Evolutionary conservation across 1,140 invertebrate genomes (phyloP), one percentile per base, ranked within the genome.

Genomic region (Tetramorium alpestre): DNA sequence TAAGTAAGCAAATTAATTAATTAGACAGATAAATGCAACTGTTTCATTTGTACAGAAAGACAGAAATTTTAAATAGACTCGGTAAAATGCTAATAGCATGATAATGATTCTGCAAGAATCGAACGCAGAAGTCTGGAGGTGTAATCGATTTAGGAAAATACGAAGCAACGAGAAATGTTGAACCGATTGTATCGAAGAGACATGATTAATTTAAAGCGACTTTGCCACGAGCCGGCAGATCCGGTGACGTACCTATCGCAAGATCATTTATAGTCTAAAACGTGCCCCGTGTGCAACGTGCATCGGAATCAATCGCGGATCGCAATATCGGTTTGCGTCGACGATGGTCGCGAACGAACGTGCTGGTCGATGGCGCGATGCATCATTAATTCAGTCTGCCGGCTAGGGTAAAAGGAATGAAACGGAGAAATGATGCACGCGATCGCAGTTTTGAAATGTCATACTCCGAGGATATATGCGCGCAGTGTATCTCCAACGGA

Each of bases 361-460:
- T 41, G n/a, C 51, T 47, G 41, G 60, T 67, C 33, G 77, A 56
- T 65, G 33, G 16, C 28, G 72, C n/a, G 41, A 16, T 33, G 28
- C 51, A 82, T 84, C 54, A 84, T 84, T 84, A 84, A 84, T 84
- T 84, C 69, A 84, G 54, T 60, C 25, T 22, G 38, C 54, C 56
- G 69, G 10, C 13, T 49, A 25, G 16, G 16, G 80, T 73, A 84
- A 84, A 82, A 73, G 67, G 54, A 82, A 75, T 13, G 38, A n/a
- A 22, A 60, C 38, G 67, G 22, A 82, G 44, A 10, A 84, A 75
- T 33, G 80, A 47, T 60, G 56, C 80, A 84, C 69, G 80, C 80
- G 41, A 84, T 84, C 54, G 41, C 69, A 25, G 22, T 60, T 60
- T 73, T 3, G 13, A 75, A 84, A 84, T 84, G 69, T 84, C 80